Evolutionary conservation across 2,113 vertebrate species (phyloP).

Genomic region (Puma concolor): DNA sequence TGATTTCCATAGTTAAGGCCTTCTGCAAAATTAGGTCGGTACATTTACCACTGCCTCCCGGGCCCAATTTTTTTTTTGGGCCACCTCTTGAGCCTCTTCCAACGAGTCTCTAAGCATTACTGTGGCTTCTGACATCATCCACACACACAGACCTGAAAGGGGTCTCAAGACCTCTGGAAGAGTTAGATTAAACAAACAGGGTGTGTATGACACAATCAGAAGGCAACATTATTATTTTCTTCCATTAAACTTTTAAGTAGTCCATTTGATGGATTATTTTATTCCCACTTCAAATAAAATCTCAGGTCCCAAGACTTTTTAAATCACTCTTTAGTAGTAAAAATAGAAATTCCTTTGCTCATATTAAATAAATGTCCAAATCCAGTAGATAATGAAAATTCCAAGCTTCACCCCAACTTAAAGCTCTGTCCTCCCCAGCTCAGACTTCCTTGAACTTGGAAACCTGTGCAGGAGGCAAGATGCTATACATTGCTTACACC

Average conservation of each 20-base stretch:
- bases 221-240: neutral
- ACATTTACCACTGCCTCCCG: neutral
- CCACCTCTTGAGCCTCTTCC: neutral
- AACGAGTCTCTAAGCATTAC: neutral
- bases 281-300: neutral
- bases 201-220: neutral
- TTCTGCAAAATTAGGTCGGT: neutral
- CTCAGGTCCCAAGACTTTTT: neutral
- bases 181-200: neutral
- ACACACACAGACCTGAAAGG: neutral
- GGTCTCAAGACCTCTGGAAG: neutral
- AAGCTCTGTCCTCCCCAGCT: neutral
- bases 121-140: neutral
- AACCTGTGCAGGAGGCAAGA: neutral
- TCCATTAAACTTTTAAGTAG: neutral
- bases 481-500: neutral
- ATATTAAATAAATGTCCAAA: neutral
- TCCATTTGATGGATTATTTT: neutral
- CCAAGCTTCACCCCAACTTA: neutral
- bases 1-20: neutral
- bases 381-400: neutral
- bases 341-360: neutral
- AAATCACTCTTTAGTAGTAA: neutral
- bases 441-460: neutral
- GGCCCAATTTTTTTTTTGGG: neutral